Evolutionary conservation across 1,140 invertebrate species (phyloP), one percentile per base, ranked within the genome.

Genomic region (Anadara kagoshimensis): DNA sequence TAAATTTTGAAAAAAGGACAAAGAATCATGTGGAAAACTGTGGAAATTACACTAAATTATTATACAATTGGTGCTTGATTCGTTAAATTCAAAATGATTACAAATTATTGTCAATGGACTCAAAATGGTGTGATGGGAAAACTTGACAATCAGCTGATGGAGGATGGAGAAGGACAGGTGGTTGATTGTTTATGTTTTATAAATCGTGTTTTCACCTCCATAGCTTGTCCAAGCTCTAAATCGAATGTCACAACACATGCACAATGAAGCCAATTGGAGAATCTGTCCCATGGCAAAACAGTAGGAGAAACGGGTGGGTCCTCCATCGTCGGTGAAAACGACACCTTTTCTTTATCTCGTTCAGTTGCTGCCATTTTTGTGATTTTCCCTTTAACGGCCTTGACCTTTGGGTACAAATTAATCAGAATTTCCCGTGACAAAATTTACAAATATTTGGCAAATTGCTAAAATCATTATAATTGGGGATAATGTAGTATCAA

Each of bases 231-330:
- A 26, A 99, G 90, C 91, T 99, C 98, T 78, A 99, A 91, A 91
- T 99, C 98, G 91, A 99, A 99, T 5, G 97, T 99, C 54, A 99
- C 97, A 72, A 99, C 94, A 90, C 96, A 98, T 77, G 99, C 94
- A 86, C 96, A 98, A 89, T 98, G 95, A 69, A 99, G 92, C 98
- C 98, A 99, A 88, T 97, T 94, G 43, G 93, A 92, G 89, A 99
- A 96, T 79, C 84, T 75, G 66, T 90, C 89, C 90, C 90, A 91
- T 57, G 90, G 90, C 59, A 90, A 76, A 49, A 87, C 47, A 14
- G 85, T 83, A 1, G 83, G 78, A 16, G 85, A 82, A 62, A 76
- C 78, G 7, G 76, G 73, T 22, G 63, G 51, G 44, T 75, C 71
- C 8, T 63, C 43, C 47, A 64, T 44, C n/a, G 51, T 29, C 43